Conservation (phyloP, 30 jellyfish, hydroid and myxozoan species). For the Morbakka virulenta region DNA sequence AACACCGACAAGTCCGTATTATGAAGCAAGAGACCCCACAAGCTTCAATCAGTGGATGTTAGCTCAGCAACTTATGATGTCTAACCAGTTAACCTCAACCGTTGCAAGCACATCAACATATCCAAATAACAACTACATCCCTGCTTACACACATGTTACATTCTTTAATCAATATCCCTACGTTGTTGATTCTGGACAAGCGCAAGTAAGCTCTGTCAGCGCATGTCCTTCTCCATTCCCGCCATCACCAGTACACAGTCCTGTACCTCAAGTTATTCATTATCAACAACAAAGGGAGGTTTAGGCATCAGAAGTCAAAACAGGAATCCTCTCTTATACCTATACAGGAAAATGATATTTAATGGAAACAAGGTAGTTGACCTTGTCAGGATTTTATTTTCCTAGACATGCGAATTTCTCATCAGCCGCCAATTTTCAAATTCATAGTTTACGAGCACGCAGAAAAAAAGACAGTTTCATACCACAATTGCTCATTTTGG, state of each 20-base stretch:
- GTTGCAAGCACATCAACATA: not conserved
- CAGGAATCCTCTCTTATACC: no score
- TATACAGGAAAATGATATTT: no score
- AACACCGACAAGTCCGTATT: not conserved
- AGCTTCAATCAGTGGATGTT: not conserved
- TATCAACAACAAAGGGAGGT: not conserved
- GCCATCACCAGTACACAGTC: not conserved
- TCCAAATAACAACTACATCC: constrained; percentile 29
- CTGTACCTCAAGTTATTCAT: not conserved
- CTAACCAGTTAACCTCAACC: not conserved
- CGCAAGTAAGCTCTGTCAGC: not conserved
- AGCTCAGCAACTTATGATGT: not conserved
- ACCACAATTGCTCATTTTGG: no score
- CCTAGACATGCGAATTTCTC: no score
- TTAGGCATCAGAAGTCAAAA: not conserved
- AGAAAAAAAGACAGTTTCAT: no score
- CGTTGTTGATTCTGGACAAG: not conserved
- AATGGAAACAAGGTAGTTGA: no score
- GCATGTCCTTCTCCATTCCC: not conserved
- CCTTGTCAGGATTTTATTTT: no score
- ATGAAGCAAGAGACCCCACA: not conserved
- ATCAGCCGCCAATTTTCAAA: no score
- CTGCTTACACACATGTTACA: constrained; percentile 58
- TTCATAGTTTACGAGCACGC: no score
- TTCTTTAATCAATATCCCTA: constrained; percentile 56